These are phyloP conservation scores for Orestias chungarensis DNA, from an alignment of 2,797 vertebrate genomes.

Conservation along the genomic window DNA sequence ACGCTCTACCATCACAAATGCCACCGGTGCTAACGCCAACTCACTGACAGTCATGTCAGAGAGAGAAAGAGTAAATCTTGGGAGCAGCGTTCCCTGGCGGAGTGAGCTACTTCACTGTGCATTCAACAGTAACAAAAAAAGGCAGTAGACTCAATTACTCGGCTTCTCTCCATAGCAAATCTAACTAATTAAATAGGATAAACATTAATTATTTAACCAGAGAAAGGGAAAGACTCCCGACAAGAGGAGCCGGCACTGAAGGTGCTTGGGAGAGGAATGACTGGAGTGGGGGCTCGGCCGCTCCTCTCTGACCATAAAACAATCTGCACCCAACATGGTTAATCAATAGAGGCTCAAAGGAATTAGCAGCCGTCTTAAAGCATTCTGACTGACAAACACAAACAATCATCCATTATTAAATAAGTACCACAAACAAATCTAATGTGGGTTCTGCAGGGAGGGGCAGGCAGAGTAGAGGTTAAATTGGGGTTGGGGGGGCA, in stretches of 20 bases:
- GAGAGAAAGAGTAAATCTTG: conserved; percentile 26
- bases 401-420: conserved; percentile 81
- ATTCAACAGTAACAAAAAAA: conserved; percentile 6
- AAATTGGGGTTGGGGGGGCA: background rate
- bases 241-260: conserved; percentile 11
- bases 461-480: background rate
- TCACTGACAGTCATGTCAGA: conserved; percentile 7
- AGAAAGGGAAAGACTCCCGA: conserved; percentile 50
- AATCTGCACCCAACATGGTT: conserved; percentile 61
- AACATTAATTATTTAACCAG: conserved; percentile 80
- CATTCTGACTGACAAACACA: conserved; percentile 73
- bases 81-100: background rate
- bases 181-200: conserved; percentile 82
- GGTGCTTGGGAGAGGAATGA: conserved; percentile 21
- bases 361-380: conserved; percentile 83
- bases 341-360: conserved; percentile 76
- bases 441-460: background rate
- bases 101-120: conserved; percentile 14
- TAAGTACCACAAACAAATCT: conserved; percentile 53
- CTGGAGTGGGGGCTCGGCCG: conserved; percentile 12
- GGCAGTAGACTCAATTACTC: conserved; percentile 70
- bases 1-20: conserved; percentile 8
- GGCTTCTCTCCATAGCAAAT: conserved; percentile 74
- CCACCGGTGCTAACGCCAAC: conserved; percentile 14
- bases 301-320: conserved; percentile 69